A percentile compares a stretch with the other conserved stretches of the same genome.
phyloP scores from a whole-genome alignment of 2,888 invertebrate species.

The Drosophila lacicola region DNA sequence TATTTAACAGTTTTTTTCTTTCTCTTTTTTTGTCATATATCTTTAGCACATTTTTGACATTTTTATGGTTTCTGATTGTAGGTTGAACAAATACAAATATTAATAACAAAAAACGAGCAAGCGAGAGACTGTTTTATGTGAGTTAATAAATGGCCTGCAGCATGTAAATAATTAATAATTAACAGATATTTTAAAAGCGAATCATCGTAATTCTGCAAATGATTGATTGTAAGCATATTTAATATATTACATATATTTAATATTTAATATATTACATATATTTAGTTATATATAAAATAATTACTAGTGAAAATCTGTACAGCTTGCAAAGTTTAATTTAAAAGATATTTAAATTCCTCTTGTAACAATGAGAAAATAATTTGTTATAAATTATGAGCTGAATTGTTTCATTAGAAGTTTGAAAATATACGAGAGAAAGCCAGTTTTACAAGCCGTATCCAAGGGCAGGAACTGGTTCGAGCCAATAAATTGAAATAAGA shows the following conservation, averaged over 20 bases:
- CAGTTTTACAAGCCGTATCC: too few relatives aligned
- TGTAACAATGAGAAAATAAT: too few relatives aligned
- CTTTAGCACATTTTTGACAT: constrained; percentile 21
- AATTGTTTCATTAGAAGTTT: too few relatives aligned
- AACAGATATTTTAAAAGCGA: too few relatives aligned
- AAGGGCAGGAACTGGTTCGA: too few relatives aligned
- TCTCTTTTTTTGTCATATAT: constrained; percentile 1
- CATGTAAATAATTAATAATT: too few relatives aligned
- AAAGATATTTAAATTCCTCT: too few relatives aligned
- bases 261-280: background rate
- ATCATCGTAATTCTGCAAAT: background rate
- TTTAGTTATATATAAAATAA: background rate
- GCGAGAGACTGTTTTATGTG: background rate
- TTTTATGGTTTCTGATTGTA: constrained; percentile 11
- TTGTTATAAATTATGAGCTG: too few relatives aligned
- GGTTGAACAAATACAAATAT: constrained; percentile 1
- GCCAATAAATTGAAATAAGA: background rate
- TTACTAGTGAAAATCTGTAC: too few relatives aligned
- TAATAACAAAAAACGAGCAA: too few relatives aligned
- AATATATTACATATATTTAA: background rate
- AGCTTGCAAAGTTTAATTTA: too few relatives aligned
- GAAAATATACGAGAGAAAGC: too few relatives aligned
- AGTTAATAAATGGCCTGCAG: background rate
- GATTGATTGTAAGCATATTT: background rate
- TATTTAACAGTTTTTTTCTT: constrained; percentile 12